Evolutionary conservation across 2,113 vertebrate species (phyloP).

Genomic region (Paramisgurnus dabryanus): DNA sequence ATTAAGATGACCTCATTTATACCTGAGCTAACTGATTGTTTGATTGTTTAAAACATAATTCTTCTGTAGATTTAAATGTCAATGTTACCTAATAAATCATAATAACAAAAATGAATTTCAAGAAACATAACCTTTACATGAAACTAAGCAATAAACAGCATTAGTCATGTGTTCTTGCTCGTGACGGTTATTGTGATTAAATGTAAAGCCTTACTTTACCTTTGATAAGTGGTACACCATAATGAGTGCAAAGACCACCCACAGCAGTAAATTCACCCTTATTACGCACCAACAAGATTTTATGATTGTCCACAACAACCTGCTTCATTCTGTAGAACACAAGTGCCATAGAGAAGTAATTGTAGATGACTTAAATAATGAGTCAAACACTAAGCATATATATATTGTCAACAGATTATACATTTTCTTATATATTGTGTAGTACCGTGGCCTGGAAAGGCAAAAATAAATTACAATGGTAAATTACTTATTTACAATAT

Average conservation of each 20-base stretch:
- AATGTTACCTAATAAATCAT: not conserved
- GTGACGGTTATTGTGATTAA: not conserved
- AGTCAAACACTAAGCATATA: not conserved
- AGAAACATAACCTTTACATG: not conserved
- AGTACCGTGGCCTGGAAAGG: too few species aligned
- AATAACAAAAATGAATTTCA: not conserved
- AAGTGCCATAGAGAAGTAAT: not conserved
- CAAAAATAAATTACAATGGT: too few species aligned
- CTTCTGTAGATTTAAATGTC: not conserved
- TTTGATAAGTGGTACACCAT: conserved; percentile 79
- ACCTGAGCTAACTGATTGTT: not conserved
- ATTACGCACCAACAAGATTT: conserved; percentile 78
- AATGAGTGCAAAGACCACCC: conserved; percentile 84
- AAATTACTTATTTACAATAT: too few species aligned
- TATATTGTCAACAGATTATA: not conserved
- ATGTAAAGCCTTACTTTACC: conserved; percentile 64
- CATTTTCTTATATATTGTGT: too few species aligned
- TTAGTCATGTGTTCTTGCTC: not conserved
- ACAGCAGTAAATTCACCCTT: conserved; percentile 76
- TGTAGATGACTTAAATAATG: not conserved
- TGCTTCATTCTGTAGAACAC: conserved; percentile 77
- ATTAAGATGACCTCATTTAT: not conserved
- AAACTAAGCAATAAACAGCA: not conserved
- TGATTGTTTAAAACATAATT: not conserved
- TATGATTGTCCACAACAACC: conserved; percentile 72